Evolutionary conservation across 2,888 invertebrate genomes (phyloP).

Genomic region (Holacanthella duospinosa): DNA sequence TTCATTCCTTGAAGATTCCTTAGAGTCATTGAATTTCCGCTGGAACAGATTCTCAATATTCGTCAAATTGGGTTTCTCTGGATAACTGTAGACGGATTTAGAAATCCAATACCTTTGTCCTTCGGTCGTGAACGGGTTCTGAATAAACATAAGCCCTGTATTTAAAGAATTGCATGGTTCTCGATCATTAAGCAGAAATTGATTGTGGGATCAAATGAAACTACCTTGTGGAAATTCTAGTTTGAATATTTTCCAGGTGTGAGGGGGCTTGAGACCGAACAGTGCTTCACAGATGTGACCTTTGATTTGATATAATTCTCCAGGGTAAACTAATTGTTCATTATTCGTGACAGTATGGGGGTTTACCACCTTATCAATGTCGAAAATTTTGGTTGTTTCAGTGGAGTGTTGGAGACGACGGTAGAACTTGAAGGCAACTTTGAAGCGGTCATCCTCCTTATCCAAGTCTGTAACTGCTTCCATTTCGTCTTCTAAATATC

Average conservation of each 20-base stretch:
- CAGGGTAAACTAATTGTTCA: neutral
- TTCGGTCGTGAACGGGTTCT: slow-evolving; percentile 65
- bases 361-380: neutral
- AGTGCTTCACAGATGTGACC: neutral
- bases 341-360: too few relatives aligned
- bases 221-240: slow-evolving; percentile 53
- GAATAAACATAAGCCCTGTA: slow-evolving; percentile 63
- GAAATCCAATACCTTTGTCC: slow-evolving; percentile 77
- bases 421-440: neutral
- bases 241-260: slow-evolving; percentile 55
- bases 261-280: slow-evolving; percentile 45
- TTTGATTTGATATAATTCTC: neutral
- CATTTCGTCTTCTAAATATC: too few relatives aligned
- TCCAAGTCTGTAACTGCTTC: too few relatives aligned
- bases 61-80: slow-evolving; percentile 57
- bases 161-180: slow-evolving; percentile 17
- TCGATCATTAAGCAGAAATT: neutral
- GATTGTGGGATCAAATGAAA: neutral
- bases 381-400: neutral
- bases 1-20: neutral
- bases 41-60: slow-evolving; percentile 50
- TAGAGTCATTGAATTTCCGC: neutral
- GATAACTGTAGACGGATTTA: slow-evolving; percentile 64
- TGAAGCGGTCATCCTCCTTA: neutral
- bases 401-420: neutral